phyloP scores from a whole-genome alignment of 2,888 invertebrate species.

The Hermaeophaga mercurialis region DNA sequence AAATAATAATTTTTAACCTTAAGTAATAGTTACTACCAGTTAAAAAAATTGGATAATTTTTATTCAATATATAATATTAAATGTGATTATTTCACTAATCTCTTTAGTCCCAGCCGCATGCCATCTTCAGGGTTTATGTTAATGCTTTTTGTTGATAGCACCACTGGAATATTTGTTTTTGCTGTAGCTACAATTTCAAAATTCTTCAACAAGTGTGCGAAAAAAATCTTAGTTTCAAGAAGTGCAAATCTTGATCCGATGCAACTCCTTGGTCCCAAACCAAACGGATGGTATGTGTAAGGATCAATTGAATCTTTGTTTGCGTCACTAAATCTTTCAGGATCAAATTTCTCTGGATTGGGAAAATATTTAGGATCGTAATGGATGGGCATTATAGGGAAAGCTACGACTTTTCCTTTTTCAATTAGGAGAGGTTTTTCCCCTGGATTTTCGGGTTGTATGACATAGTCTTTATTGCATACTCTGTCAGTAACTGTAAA shows the following conservation, averaged over 20 bases:
- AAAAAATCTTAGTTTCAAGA: conserved; percentile 49
- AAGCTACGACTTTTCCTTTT: conserved; percentile 39
- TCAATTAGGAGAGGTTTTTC: conserved; percentile 41
- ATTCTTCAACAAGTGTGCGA: conserved; percentile 45
- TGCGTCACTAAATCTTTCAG: too few relatives aligned
- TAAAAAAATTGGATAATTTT: too few relatives aligned
- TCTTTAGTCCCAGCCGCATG: too few relatives aligned
- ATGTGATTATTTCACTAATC: too few relatives aligned
- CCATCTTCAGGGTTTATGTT: conserved; percentile 39
- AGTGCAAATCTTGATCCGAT: conserved; percentile 57
- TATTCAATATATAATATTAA: too few relatives aligned
- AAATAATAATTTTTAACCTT: too few relatives aligned
- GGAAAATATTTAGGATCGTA: conserved; percentile 56
- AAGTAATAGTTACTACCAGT: too few relatives aligned
- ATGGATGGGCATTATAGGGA: conserved; percentile 2
- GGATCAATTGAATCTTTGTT: conserved; percentile 57
- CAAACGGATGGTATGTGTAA: conserved; percentile 61
- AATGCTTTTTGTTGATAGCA: conserved; percentile 37
- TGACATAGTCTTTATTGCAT: conserved; percentile 58
- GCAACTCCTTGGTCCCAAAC: conserved; percentile 61
- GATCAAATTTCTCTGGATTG: conserved; percentile 58
- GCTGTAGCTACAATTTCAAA: conserved; percentile 46
- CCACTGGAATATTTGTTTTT: conserved; percentile 47
- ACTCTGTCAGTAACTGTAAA: conserved; percentile 53
- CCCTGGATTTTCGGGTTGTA: conserved; percentile 36